These are phyloP conservation scores for Elachura formosa DNA, from an alignment of 2,113 vertebrate genomes.

Conservation along the genomic window DNA sequence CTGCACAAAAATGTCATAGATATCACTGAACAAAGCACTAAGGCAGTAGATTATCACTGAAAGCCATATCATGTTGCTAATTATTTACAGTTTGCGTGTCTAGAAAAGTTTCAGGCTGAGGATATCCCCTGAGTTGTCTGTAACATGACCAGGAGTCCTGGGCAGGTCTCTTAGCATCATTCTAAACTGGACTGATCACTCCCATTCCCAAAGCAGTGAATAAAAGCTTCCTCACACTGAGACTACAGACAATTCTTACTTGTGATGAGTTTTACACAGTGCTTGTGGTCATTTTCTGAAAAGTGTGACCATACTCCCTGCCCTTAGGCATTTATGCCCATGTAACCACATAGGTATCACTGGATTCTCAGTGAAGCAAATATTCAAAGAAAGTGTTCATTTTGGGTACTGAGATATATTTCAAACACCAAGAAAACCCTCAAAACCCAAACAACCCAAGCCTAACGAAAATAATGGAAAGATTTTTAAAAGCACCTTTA, in stretches of 20 bases:
- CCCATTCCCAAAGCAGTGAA: not conserved
- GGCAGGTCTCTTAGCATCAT: not conserved
- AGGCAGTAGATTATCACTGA: not conserved
- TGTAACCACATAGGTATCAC: accelerated
- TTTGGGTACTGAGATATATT: not conserved
- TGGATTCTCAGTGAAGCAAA: not conserved
- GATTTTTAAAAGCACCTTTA: not conserved
- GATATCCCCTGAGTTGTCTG: not conserved
- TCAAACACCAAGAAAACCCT: not conserved
- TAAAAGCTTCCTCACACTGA: not conserved
- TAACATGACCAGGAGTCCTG: not conserved
- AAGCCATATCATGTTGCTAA: not conserved
- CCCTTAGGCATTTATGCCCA: not conserved
- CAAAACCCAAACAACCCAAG: not conserved
- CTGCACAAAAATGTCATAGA: not conserved
- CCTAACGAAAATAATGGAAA: not conserved
- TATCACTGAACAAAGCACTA: not conserved
- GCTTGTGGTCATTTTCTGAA: not conserved
- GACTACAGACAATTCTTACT: not conserved
- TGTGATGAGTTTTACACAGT: not conserved
- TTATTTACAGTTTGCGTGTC: not conserved
- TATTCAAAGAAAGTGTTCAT: not conserved
- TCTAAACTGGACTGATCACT: not conserved
- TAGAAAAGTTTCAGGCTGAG: not conserved
- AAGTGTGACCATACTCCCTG: not conserved